Evolutionary conservation across 2,113 vertebrate species (phyloP), one percentile per base, ranked within the genome.

Genomic region (Aepyceros melampus): DNA sequence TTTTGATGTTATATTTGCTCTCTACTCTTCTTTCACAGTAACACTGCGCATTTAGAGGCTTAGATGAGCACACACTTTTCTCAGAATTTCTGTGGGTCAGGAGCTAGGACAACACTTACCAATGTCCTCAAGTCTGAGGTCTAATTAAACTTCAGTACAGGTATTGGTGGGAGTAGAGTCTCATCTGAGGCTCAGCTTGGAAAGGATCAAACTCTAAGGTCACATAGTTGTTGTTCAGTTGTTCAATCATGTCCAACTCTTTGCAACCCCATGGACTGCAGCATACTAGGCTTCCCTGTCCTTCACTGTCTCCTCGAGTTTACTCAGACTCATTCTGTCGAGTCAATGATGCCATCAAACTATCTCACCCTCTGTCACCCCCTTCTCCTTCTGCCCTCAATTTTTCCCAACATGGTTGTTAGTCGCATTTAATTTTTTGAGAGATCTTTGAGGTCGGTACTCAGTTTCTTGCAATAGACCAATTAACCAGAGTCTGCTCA

Each of bases 221-320:
- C 74, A 43, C 2, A 1, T 74, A 71, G 10, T 74, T 23, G n/a
- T 67, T 67, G 4, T 36, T 40, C 67, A 40, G 21, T 40, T 40
- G 10, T 19, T 74, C n/a, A 23, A 4, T 40, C 19, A 40, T 40
- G n/a, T 74, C 67, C 0, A 1, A 13, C 67, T 74, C 19, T 67
- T n/a, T 13, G n/a, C 0, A 0, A 74, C n/a, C 21, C n/a, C 5
- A 23, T 2, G 10, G 67, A 74, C 67, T 74, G 67, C 19, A 12
- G 10, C 10, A 74, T 13, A 12, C 67, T 74, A 74, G 67, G 67
- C n/a, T 12, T 74, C 67, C 67, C 67, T 74, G 67, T 40, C 67
- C 19, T 71, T 71, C n/a, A 0, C 23, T 74, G n/a, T 40, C 67
- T 40, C 67, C 67, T 74, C 19, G 36, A 23, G 10, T 74, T 40